Evolutionary conservation across 2,888 invertebrate genomes (phyloP), one percentile per base, ranked within the genome.

Genomic region (Pomacea canaliculata): DNA sequence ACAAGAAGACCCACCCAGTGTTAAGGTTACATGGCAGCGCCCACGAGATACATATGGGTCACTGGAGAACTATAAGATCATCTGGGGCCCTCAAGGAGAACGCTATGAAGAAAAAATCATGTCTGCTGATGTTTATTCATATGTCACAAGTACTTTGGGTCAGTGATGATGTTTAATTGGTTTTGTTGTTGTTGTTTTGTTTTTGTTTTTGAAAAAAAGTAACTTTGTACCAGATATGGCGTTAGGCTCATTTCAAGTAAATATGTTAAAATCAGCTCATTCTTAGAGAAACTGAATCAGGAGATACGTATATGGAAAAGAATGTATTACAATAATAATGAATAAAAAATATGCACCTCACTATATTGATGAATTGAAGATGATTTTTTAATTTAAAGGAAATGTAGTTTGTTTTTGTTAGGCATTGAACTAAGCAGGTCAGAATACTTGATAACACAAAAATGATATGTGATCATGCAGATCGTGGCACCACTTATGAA

Each of bases 401-500:
- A 37, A 37, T 37, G 37, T 37, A 5, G 5, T 37, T 37, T 37
- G 37, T 37, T 37, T 37, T 37, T 37, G 37, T 37, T 37, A 5
- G 37, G 37, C 37, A 37, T 37, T 37, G 37, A 37, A 3, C 3
- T 37, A 37, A 37, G 37, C 37, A 37, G 37, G 37, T 37, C 37
- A 37, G 37, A 37, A 37, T 37, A 37, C 37, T 37, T 5, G 37
- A 5, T 37, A 37, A 37, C 37, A 37, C 4, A 1, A 37, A 37
- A 37, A 5, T 37, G 37, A 37, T 37, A 37, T 37, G 37, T 37
- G 37, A 37, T 37, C 37, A 19, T 84, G 67, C 83, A 92, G 98
- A 97, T 91, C 93, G 96, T 81, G 98, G 98, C 1, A 96, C 97
- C 0, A 95, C 96, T 85, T 99, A 99, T 91, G 98, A 99, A 91